phyloP scores from a whole-genome alignment of 2,113 vertebrate species.

The Zapornia atra region DNA sequence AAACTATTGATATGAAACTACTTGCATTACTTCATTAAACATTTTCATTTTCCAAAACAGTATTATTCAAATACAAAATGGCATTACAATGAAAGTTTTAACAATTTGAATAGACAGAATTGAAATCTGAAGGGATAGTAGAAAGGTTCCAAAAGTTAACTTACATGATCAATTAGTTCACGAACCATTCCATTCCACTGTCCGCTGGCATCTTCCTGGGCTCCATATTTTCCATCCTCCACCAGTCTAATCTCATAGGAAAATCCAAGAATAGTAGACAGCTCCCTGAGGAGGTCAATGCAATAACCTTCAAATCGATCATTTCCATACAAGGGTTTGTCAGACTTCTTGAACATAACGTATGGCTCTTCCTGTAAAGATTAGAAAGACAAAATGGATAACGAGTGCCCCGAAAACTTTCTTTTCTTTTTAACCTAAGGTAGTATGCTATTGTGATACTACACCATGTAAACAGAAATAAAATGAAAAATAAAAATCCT shows the following conservation, averaged over 20 bases:
- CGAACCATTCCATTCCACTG: conserved; percentile 99
- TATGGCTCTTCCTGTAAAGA: conserved; percentile 93
- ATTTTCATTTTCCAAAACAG: background rate
- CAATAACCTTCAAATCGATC: conserved; percentile 98
- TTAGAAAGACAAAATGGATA: background rate
- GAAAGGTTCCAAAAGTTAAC: conserved; percentile 55
- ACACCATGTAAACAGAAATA: background rate
- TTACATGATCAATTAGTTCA: conserved; percentile 97
- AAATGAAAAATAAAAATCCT: background rate
- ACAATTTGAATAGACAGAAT: background rate
- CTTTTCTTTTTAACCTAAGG: background rate
- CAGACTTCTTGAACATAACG: conserved; percentile 98
- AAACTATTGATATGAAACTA: background rate
- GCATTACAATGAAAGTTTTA: background rate
- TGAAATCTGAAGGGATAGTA: background rate
- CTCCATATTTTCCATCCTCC: conserved; percentile 94
- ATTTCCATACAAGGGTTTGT: conserved; percentile 96
- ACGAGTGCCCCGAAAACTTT: background rate
- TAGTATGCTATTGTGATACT: background rate
- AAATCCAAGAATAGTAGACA: conserved; percentile 94
- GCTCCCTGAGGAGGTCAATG: conserved; percentile 93
- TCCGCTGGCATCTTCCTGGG: conserved; percentile 92
- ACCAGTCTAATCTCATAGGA: conserved; percentile 93
- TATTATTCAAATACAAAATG: background rate
- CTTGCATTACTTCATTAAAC: background rate